phyloP scores from a whole-genome alignment of 1,140 invertebrate species.

The Teleopsis dalmanni region DNA sequence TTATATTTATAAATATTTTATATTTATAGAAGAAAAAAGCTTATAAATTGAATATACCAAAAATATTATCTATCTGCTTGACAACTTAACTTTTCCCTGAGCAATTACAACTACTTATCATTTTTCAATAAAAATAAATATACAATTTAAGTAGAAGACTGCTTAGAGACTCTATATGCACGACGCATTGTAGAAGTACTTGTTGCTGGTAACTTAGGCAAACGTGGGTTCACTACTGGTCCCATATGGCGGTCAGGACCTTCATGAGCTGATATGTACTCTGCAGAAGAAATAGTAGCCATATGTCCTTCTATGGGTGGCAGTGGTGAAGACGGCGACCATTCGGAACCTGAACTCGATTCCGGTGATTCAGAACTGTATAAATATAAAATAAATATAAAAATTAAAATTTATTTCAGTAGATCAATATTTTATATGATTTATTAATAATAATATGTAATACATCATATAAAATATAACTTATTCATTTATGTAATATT shows the following conservation, averaged over 20 bases:
- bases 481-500: no score
- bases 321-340: slow-evolving; percentile 40
- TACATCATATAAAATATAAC: neutral
- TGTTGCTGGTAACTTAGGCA: slow-evolving; percentile 27
- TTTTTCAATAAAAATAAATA: no score
- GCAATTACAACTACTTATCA: slow-evolving; percentile 6
- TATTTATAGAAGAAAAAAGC: neutral
- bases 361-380: slow-evolving; percentile 38
- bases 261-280: slow-evolving; percentile 11
- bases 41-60: no score
- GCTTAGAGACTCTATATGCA: neutral
- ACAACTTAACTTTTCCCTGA: slow-evolving; percentile 9
- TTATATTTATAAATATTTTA: neutral
- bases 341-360: slow-evolving; percentile 42
- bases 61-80: neutral
- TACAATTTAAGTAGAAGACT: neutral
- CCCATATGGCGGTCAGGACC: slow-evolving; percentile 38
- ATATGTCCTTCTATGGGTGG: slow-evolving; percentile 29
- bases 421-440: neutral
- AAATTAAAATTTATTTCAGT: neutral
- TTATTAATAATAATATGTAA: neutral
- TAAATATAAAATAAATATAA: neutral
- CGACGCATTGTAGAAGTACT: slow-evolving; percentile 1
- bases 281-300: neutral
- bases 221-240: slow-evolving; percentile 33